Conservation (phyloP, 2,888 invertebrate genomes). For the Philhelius pedissequus region DNA sequence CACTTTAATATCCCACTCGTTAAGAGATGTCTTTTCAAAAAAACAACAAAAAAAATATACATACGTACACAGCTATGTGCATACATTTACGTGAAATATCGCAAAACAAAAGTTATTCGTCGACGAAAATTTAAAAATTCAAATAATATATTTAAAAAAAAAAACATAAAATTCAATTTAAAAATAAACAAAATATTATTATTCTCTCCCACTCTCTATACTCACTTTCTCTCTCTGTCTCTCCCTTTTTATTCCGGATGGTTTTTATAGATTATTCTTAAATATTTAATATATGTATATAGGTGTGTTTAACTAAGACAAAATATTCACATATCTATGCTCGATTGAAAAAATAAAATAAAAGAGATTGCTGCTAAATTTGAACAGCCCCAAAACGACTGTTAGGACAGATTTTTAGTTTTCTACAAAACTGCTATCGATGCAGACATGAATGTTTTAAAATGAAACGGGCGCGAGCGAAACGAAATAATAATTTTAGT, state of each 20-base stretch:
- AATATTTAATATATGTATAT: conserved; percentile 13
- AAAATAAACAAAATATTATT: conserved; percentile 27
- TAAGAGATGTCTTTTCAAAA: conserved; percentile 9
- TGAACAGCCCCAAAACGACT: conserved; percentile 38
- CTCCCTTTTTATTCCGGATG: not conserved
- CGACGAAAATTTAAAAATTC: conserved; percentile 25
- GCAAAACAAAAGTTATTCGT: conserved; percentile 26
- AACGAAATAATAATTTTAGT: conserved; percentile 45
- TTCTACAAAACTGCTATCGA: conserved; percentile 60
- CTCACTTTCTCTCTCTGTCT: conserved; percentile 10
- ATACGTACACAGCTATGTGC: not conserved
- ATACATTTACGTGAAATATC: conserved; percentile 28
- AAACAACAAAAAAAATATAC: too few species aligned
- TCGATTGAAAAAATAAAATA: not conserved
- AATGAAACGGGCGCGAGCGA: conserved; percentile 58
- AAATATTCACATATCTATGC: conserved; percentile 10
- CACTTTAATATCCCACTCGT: not conserved
- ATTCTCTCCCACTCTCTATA: not conserved
- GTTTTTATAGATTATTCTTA: conserved; percentile 3
- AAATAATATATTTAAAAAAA: conserved; percentile 24
- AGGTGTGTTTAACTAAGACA: conserved; percentile 4
- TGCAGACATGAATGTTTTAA: conserved; percentile 63
- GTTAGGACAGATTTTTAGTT: conserved; percentile 48
- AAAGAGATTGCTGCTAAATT: conserved; percentile 51
- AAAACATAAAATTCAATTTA: conserved; percentile 41